These are phyloP conservation scores for Metacarcinus magister DNA, from an alignment of 2,888 invertebrate genomes.

Conservation along the genomic window DNA sequence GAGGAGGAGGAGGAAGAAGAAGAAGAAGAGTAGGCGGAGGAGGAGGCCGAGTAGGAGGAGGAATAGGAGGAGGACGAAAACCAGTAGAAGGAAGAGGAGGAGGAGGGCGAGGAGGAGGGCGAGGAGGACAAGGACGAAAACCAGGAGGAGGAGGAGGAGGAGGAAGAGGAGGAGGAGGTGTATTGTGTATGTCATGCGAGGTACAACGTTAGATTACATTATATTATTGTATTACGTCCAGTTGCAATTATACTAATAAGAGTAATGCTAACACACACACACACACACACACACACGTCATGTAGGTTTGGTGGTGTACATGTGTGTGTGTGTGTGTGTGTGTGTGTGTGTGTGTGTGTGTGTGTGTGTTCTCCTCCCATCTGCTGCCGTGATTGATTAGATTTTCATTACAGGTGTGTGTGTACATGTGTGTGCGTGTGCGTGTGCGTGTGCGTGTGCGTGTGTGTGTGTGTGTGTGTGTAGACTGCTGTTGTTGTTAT, in stretches of 20 bases:
- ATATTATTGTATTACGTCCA: constrained; percentile 16
- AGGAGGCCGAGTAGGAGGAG: no score
- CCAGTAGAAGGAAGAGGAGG: neutral
- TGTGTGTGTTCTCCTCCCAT: neutral
- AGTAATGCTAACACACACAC: constrained; percentile 28
- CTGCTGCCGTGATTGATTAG: neutral
- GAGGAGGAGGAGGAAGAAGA: neutral
- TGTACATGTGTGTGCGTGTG: neutral
- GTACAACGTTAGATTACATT: neutral
- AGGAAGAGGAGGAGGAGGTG: neutral
- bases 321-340: constrained; percentile 27
- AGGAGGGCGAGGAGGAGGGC: neutral
- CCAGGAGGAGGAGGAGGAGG: neutral
- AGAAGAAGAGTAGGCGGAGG: neutral
- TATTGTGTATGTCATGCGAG: neutral
- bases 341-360: neutral
- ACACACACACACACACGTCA: neutral
- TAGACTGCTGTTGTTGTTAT: neutral
- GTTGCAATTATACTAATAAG: neutral
- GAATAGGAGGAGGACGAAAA: neutral
- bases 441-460: neutral
- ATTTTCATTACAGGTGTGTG: neutral
- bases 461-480: neutral
- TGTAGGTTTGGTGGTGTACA: neutral
- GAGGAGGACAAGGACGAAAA: neutral